Conservation (phyloP, 2,797 vertebrate genomes). For the Muraenolepis orangiensis region DNA sequence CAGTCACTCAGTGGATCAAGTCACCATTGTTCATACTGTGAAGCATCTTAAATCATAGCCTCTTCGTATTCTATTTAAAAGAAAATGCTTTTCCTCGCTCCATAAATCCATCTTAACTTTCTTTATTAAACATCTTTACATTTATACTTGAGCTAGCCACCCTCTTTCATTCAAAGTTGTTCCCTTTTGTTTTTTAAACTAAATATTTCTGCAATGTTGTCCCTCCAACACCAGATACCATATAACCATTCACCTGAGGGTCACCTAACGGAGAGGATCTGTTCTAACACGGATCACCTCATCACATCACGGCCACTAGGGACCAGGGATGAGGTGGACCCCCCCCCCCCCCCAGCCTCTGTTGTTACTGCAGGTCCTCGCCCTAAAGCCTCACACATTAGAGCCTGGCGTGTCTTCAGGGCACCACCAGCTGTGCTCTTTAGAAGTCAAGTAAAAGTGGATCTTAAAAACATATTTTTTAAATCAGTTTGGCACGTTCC, state of each 20-base stretch:
- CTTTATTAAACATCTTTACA: constrained; percentile 59
- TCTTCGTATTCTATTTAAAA: constrained; percentile 44
- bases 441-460: neutral
- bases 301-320: constrained; percentile 10
- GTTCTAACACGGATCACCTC: constrained; percentile 31
- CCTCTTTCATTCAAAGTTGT: constrained; percentile 45
- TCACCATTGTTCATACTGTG: constrained; percentile 55
- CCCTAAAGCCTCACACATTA: neutral
- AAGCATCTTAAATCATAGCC: constrained; percentile 41
- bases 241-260: neutral
- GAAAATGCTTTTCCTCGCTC: constrained; percentile 19
- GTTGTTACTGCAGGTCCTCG: neutral
- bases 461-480: constrained; percentile 23
- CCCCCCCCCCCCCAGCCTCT: constrained; percentile 37
- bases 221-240: neutral
- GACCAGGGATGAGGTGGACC: constrained; percentile 24
- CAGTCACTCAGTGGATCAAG: constrained; percentile 64
- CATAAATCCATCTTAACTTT: constrained; percentile 54
- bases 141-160: constrained; percentile 52
- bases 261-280: constrained; percentile 24
- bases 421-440: neutral
- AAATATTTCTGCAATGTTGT: constrained; percentile 34
- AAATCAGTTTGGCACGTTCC: constrained; percentile 65
- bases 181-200: constrained; percentile 62
- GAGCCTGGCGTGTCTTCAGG: neutral